phyloP scores from a whole-genome alignment of 2,113 vertebrate genomes.

The Anolis sagrei region DNA sequence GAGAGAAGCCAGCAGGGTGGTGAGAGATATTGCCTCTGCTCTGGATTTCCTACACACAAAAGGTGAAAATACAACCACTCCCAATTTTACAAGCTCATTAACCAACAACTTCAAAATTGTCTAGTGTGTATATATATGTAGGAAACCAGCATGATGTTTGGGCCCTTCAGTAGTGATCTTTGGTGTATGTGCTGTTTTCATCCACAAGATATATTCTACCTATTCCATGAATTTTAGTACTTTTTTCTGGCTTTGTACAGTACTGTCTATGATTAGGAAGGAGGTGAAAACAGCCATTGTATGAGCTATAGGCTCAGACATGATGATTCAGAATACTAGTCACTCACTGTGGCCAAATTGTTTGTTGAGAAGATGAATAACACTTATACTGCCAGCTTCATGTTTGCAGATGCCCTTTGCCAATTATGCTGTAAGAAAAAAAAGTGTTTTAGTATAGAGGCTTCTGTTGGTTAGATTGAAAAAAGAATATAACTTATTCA shows the following conservation, averaged over 20 bases:
- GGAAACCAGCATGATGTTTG: neutral
- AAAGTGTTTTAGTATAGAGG: neutral
- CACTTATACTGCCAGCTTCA: neutral
- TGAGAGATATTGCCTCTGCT: conserved; percentile 90
- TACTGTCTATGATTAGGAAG: neutral
- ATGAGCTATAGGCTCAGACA: neutral
- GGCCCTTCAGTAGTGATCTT: conserved; percentile 3
- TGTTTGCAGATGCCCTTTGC: neutral
- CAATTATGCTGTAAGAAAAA: neutral
- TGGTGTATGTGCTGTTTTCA: neutral
- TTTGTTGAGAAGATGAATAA: neutral
- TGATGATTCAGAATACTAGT: neutral
- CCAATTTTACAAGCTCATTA: neutral
- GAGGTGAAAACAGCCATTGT: neutral
- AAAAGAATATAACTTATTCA: neutral
- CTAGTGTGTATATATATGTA: neutral
- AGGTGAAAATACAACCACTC: conserved; percentile 71
- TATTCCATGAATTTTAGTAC: neutral
- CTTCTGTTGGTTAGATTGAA: neutral
- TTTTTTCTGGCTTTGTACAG: neutral
- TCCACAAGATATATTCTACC: too few relatives aligned
- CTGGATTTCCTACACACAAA: conserved; percentile 96
- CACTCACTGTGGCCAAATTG: neutral
- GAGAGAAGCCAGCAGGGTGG: conserved; percentile 93
- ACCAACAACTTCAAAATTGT: neutral